A percentile compares a stretch with the other conserved stretches of the same genome.
phyloP scores from a whole-genome alignment of 2,797 vertebrate genomes.

The Coranthus polyacanthus region DNA sequence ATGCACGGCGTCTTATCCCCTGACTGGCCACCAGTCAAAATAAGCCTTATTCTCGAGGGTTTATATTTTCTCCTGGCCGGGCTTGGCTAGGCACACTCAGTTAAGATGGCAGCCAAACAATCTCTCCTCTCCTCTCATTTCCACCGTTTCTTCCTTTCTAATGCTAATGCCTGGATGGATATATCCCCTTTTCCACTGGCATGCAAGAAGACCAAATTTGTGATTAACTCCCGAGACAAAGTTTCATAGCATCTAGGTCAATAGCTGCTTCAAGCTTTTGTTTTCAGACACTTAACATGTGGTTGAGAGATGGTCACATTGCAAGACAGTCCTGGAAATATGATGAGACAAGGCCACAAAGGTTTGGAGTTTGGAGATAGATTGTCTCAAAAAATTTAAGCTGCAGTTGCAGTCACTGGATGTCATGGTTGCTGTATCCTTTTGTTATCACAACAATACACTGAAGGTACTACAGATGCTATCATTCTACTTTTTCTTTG shows the following conservation, averaged over 20 bases:
- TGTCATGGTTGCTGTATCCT: background rate
- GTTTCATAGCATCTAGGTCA: slow-evolving; percentile 79
- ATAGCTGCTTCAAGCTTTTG: slow-evolving; percentile 28
- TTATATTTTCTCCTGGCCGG: slow-evolving; percentile 75
- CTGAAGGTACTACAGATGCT: no score
- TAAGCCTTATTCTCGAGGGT: slow-evolving; percentile 79
- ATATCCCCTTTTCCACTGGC: slow-evolving; percentile 69
- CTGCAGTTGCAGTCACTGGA: background rate
- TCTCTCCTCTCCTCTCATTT: slow-evolving; percentile 73
- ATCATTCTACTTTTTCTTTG: no score
- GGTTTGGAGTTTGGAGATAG: background rate
- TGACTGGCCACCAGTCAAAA: slow-evolving; percentile 83
- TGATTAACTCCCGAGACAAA: slow-evolving; percentile 78
- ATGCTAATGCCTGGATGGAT: slow-evolving; percentile 83
- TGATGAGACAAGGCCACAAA: slow-evolving; percentile 2
- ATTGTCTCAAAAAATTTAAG: slow-evolving; percentile 2
- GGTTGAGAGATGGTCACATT: slow-evolving; percentile 18
- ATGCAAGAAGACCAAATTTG: slow-evolving; percentile 74
- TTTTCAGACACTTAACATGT: slow-evolving; percentile 29
- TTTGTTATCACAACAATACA: no score
- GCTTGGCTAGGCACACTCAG: slow-evolving; percentile 72
- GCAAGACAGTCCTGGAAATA: slow-evolving; percentile 23
- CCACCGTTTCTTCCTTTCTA: slow-evolving; percentile 77
- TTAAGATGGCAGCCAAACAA: slow-evolving; percentile 80
- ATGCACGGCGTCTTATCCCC: slow-evolving; percentile 69